Base-by-base conservation (phyloP, 2,113 vertebrate genomes). In the Pygoscelis antarcticus region DNA sequence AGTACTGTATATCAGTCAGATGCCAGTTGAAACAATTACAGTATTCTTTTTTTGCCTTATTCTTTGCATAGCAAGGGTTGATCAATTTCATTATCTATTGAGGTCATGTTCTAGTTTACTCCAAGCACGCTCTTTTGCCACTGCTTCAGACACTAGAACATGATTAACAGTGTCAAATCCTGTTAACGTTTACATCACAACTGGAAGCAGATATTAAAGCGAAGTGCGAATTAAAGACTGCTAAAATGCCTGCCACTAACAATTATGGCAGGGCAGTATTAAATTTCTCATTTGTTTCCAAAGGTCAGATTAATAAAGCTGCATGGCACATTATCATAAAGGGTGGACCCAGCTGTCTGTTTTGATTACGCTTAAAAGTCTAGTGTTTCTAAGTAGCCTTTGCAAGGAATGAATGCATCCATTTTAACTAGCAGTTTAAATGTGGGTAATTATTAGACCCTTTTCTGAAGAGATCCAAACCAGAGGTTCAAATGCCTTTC, bases 301-400 rank as follows among this genome's bases (percentile, higher is more conserved):
- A 96, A 98, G 99, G 98, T 99, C 98, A 98, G 95, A 98, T 97
- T 98, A 98, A 98, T 98, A 99, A 99, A 98, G 97, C 98, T 98
- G 90, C 38, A 86, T 97, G 97, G 94, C 96, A 97, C 95, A 98
- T 99, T 99, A 98, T 97, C 98, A 98, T 99, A 98, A 98, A 98
- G 98, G 98, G 97, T 98, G 97, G 97, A 82, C 96, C 93, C 95
- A 95, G 92, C 97, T 99, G 98, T 98, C 99, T 92, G 74, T 98
- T 98, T 96, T 98, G 96, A 98, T 99, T 99, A 96, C 69, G 68
- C 65, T 96, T 97, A 70, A 92, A 87, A 98, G 62, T 42, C 51
- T 89, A 18, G 36, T 77, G 85, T 95, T 96, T 94, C 90, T 97
- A 88, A 94, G 87, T 92, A 95, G 82, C 76, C 69, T 97, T 96